Evolutionary conservation across 2,888 invertebrate genomes (phyloP).

Genomic region (Onthophagus sagittarius): DNA sequence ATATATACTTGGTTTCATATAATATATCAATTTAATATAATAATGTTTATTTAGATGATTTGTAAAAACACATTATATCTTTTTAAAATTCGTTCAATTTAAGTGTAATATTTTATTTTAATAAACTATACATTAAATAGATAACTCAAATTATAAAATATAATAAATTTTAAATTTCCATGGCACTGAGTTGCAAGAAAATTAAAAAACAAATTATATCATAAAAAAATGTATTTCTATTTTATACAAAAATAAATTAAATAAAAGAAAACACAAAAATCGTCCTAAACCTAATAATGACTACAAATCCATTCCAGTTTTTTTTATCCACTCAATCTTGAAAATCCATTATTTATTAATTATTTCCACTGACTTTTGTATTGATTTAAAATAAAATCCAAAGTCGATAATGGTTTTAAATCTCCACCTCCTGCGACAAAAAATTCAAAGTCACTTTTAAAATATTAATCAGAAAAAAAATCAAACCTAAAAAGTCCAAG

Average conservation of each 20-base stretch:
- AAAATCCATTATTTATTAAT: neutral
- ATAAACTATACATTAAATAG: too few relatives aligned
- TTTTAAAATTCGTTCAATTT: too few relatives aligned
- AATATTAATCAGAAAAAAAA: neutral
- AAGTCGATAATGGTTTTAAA: neutral
- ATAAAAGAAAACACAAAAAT: too few relatives aligned
- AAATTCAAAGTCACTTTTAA: neutral
- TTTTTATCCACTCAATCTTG: neutral
- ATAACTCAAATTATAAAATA: too few relatives aligned
- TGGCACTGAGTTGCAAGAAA: neutral
- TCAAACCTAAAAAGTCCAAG: neutral
- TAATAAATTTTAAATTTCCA: too few relatives aligned
- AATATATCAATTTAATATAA: too few relatives aligned
- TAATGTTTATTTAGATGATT: too few relatives aligned
- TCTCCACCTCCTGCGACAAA: neutral
- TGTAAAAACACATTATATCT: too few relatives aligned
- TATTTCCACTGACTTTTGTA: neutral
- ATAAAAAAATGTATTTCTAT: neutral
- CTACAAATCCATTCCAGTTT: too few relatives aligned
- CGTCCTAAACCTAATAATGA: too few relatives aligned
- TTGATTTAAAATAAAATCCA: neutral
- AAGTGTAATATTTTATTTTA: too few relatives aligned
- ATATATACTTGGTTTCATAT: too few relatives aligned
- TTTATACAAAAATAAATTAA: neutral
- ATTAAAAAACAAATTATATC: neutral